A percentile compares a stretch with the other conserved stretches of the same genome.
Conservation (phyloP, 2,888 invertebrate species). For the Cremastinae sp. region DNA sequence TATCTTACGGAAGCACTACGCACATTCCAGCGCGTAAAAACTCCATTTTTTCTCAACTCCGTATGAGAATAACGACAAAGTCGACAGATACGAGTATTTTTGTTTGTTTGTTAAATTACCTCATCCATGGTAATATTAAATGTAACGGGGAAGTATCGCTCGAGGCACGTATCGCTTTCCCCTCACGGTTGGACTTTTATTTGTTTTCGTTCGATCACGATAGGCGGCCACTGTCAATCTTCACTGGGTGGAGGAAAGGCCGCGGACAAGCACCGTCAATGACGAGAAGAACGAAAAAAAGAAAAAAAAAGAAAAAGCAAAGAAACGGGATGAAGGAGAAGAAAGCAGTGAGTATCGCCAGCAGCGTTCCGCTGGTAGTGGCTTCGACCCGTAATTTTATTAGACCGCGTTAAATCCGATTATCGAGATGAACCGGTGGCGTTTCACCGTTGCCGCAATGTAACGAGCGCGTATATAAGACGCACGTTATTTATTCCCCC, state of each 20-base stretch:
- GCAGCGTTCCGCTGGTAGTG: conserved; percentile 16
- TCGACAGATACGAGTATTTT: background rate
- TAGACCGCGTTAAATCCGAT: conserved; percentile 61
- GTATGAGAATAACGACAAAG: background rate
- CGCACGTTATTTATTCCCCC: background rate
- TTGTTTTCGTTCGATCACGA: background rate
- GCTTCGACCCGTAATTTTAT: conserved; percentile 62
- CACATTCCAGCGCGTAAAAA: background rate
- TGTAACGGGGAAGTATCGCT: too few relatives aligned
- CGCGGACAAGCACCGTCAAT: background rate
- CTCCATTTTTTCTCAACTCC: background rate
- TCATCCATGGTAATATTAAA: conserved; percentile 60
- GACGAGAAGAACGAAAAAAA: conserved; percentile 1
- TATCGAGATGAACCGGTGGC: conserved; percentile 62
- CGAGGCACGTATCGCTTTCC: too few relatives aligned
- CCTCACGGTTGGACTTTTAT: too few relatives aligned
- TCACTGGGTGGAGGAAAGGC: background rate
- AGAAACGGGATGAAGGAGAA: conserved; percentile 11
- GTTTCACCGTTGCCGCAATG: conserved; percentile 51
- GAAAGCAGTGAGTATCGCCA: conserved; percentile 4
- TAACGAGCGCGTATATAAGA: conserved; percentile 29
- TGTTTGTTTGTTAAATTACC: conserved; percentile 49
- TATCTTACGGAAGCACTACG: background rate
- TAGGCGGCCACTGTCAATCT: conserved; percentile 4
- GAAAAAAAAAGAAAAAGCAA: background rate